Conservation (phyloP, 2,113 vertebrate species). For the Bagarius yarrelli region DNA sequence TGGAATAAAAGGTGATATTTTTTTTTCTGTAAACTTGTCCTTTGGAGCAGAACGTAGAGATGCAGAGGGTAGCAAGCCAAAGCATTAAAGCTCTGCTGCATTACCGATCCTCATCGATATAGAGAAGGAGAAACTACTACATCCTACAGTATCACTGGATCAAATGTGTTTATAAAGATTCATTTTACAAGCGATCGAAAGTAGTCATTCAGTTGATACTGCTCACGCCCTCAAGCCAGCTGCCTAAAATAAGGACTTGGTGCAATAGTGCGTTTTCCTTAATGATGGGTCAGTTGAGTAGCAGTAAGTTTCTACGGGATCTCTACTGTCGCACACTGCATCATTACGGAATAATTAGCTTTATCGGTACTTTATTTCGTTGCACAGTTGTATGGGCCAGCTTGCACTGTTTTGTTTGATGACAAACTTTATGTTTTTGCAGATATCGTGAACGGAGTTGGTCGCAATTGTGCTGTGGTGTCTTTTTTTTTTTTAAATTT, state of each 20-base stretch:
- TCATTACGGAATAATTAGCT: no score
- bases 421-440: neutral
- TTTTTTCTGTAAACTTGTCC: neutral
- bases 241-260: neutral
- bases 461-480: neutral
- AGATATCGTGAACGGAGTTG: slow-evolving; percentile 13
- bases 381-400: neutral
- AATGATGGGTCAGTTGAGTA: neutral
- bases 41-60: neutral
- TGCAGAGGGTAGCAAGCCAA: neutral
- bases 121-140: neutral
- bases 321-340: no score
- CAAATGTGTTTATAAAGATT: neutral
- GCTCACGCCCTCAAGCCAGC: neutral
- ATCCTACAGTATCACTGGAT: neutral
- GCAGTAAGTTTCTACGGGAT: neutral
- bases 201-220: neutral
- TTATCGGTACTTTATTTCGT: no score
- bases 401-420: neutral
- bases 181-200: neutral
- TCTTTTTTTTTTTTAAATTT: no score
- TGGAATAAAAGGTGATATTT: neutral
- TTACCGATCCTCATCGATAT: neutral
- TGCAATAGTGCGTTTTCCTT: neutral
- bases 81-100: neutral